Conservation (phyloP, 1,140 invertebrate species). For the Aphaenogaster rudis region DNA sequence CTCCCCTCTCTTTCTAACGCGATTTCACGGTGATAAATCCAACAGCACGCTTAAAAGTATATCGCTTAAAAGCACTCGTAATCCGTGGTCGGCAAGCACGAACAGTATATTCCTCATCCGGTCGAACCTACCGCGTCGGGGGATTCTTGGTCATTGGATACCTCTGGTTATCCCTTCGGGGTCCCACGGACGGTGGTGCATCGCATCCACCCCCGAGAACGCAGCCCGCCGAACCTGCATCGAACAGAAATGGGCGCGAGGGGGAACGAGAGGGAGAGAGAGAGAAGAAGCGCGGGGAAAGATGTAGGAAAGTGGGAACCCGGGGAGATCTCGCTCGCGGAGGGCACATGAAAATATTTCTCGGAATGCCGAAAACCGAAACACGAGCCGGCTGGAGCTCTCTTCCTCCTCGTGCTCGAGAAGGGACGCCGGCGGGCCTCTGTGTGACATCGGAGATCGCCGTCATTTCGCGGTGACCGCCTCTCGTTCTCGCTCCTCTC, state of each 20-base stretch:
- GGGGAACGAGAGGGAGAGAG: background rate
- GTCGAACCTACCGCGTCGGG: conserved; percentile 35
- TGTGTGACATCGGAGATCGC: conserved; percentile 79
- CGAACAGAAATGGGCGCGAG: background rate
- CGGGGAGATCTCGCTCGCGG: background rate
- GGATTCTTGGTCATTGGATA: conserved; percentile 59
- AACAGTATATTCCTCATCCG: conserved; percentile 21
- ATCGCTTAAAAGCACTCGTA: conserved; percentile 17
- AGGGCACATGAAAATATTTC: conserved; percentile 62
- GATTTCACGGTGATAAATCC: conserved; percentile 43
- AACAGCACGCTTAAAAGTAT: background rate
- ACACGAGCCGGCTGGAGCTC: conserved; percentile 72
- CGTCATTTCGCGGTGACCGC: conserved; percentile 71
- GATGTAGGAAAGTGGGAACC: background rate
- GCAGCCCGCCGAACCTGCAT: conserved; percentile 19
- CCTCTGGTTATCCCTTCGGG: conserved; percentile 8
- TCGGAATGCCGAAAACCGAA: conserved; percentile 79
- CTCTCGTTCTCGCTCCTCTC: conserved; percentile 45
- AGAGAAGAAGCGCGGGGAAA: background rate
- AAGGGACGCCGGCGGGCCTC: conserved; percentile 63
- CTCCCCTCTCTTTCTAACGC: background rate
- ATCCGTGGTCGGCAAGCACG: conserved; percentile 7
- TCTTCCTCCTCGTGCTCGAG: conserved; percentile 35
- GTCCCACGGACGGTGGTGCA: conserved; percentile 21
- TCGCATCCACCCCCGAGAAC: conserved; percentile 50